These are phyloP conservation scores for Telmatherina bonti DNA, from an alignment of 2,797 vertebrate genomes.

Conservation along the genomic window DNA sequence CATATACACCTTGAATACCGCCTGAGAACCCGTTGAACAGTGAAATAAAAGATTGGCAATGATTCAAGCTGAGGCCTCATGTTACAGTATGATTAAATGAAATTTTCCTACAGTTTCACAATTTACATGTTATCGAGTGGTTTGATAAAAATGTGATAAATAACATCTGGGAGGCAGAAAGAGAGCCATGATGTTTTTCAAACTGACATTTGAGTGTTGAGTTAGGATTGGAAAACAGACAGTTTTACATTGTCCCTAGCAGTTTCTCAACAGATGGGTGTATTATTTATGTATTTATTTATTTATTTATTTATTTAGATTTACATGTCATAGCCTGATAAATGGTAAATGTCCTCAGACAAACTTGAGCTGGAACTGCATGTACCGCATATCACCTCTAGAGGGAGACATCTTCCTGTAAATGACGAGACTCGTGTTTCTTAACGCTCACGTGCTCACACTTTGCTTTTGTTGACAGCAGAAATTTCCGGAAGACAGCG, in stretches of 20 bases:
- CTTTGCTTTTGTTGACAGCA: slow-evolving; percentile 14
- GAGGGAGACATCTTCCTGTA: slow-evolving; percentile 17
- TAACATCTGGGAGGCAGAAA: too few relatives aligned
- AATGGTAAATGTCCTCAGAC: not conserved
- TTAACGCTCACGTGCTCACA: not conserved
- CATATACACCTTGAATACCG: too few relatives aligned
- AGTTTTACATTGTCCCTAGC: not conserved
- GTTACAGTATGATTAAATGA: too few relatives aligned
- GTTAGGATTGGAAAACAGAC: too few relatives aligned
- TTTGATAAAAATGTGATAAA: not conserved
- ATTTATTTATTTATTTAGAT: not conserved
- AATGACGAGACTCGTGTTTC: fast-evolving
- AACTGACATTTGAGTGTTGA: not conserved
- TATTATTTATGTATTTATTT: too few relatives aligned
- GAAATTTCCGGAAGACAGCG: not conserved
- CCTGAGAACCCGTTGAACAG: too few relatives aligned
- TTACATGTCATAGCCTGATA: not conserved
- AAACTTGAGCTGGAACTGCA: not conserved
- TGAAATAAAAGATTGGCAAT: too few relatives aligned
- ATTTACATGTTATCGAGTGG: not conserved
- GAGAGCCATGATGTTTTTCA: too few relatives aligned
- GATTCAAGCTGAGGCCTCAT: too few relatives aligned
- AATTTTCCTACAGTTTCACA: not conserved
- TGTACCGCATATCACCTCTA: not conserved
- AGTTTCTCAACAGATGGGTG: not conserved